These are phyloP conservation scores for Xiphorhynchus erythropygius DNA, from an alignment of 2,797 vertebrate genomes.

Conservation along the genomic window DNA sequence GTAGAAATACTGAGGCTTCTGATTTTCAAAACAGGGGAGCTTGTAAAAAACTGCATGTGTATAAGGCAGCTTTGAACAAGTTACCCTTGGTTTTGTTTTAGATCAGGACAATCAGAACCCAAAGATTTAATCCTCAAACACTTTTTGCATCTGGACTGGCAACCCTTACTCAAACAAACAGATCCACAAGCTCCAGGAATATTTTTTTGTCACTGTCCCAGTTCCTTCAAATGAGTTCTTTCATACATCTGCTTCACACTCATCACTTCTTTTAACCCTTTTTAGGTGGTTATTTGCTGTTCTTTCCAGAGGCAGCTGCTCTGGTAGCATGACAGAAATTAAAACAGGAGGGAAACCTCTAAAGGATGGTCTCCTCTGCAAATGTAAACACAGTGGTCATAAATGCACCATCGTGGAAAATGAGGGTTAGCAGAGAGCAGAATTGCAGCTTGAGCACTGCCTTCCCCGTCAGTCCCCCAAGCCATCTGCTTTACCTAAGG, in stretches of 20 bases:
- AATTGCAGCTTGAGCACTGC: not conserved
- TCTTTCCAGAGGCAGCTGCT: not conserved
- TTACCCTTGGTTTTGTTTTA: not conserved
- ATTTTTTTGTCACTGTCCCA: not conserved
- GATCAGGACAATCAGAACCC: not conserved
- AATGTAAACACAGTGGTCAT: not conserved
- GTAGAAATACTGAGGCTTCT: not conserved
- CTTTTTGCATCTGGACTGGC: not conserved
- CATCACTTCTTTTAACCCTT: slow-evolving; percentile 1
- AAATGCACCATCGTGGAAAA: not conserved
- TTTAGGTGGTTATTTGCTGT: not conserved
- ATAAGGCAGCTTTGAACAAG: not conserved
- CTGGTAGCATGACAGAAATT: not conserved
- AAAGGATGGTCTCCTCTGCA: not conserved
- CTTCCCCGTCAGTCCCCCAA: not conserved
- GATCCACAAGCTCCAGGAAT: not conserved
- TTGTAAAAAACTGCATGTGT: not conserved
- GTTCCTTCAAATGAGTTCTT: not conserved
- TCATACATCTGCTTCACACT: not conserved
- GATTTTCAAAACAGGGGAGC: not conserved
- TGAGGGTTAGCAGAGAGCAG: not conserved
- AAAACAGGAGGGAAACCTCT: not conserved
- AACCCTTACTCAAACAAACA: not conserved
- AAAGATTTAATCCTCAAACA: not conserved
- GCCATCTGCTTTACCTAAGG: slow-evolving; percentile 82